Evolutionary conservation across 23 tunicate species (phyloP).

Genomic region (Halocynthia aurantium): DNA sequence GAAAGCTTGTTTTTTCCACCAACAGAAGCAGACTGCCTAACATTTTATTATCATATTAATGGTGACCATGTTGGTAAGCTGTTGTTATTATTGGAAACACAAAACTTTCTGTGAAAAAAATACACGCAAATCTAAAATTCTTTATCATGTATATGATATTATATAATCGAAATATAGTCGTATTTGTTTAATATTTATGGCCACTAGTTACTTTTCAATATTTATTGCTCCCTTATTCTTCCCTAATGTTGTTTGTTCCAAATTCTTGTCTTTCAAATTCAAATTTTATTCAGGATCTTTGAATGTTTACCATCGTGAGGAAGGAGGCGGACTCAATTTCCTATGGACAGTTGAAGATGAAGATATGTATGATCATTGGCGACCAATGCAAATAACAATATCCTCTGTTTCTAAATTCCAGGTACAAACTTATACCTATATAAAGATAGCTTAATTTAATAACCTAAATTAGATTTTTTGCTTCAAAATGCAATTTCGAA

Average conservation of each 20-base stretch:
- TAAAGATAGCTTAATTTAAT: no score
- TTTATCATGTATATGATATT: no score
- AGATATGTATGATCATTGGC: slow-evolving; percentile 77
- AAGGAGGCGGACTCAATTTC: slow-evolving; percentile 49
- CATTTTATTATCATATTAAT: slow-evolving; percentile 61
- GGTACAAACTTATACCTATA: slow-evolving; percentile 12
- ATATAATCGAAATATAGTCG: no score
- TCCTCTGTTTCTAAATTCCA: slow-evolving; percentile 42
- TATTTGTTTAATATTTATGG: no score
- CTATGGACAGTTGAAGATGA: slow-evolving; percentile 47
- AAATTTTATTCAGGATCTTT: slow-evolving; percentile 34
- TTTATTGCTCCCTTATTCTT: no score
- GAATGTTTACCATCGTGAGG: slow-evolving; percentile 58
- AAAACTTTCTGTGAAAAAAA: no score
- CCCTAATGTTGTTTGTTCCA: no score
- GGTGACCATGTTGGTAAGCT: slow-evolving; percentile 47
- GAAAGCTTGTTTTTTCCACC: slow-evolving; percentile 49
- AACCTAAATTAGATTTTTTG: neutral
- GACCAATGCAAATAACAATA: slow-evolving; percentile 88
- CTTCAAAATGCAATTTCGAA: neutral
- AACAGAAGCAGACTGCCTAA: slow-evolving; percentile 76
- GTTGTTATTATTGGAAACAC: neutral
- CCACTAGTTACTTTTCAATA: no score
- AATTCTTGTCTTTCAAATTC: neutral
- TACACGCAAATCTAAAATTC: no score